These are phyloP conservation scores for Sphaerophoria rueppellii DNA, from an alignment of 2,888 invertebrate species.

Conservation along the genomic window DNA sequence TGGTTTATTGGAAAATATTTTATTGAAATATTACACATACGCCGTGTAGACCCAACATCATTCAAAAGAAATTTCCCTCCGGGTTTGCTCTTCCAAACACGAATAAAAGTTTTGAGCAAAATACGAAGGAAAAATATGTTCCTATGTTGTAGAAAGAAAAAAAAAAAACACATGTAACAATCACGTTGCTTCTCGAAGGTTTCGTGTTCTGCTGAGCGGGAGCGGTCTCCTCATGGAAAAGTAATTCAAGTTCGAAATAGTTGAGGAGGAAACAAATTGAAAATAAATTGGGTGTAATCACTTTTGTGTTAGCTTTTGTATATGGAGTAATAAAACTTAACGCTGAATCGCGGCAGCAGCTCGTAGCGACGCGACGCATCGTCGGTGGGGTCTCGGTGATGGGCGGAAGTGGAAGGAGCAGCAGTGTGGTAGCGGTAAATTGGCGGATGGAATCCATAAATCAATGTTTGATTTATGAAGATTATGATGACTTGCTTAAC, in stretches of 20 bases:
- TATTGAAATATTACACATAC: conserved; percentile 56
- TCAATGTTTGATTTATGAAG: conserved; percentile 38
- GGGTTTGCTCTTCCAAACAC: not conserved
- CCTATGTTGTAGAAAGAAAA: not conserved
- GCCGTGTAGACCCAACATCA: conserved; percentile 1
- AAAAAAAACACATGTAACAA: conserved; percentile 9
- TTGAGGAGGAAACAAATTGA: conserved; percentile 45
- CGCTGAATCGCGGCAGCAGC: conserved; percentile 21
- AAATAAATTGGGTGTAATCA: conserved; percentile 64
- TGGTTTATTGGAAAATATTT: conserved; percentile 36
- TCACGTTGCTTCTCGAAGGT: conserved; percentile 9
- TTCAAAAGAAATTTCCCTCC: not conserved
- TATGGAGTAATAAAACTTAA: conserved; percentile 43
- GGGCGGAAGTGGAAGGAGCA: not conserved
- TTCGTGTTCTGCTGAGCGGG: conserved; percentile 3
- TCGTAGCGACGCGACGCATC: not conserved
- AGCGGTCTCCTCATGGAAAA: conserved; percentile 9
- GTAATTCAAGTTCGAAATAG: conserved; percentile 53
- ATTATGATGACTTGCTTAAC: conserved; percentile 42
- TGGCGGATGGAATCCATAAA: conserved; percentile 19
- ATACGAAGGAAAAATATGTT: not conserved
- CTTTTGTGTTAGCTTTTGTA: conserved; percentile 34
- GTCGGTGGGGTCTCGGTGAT: not conserved
- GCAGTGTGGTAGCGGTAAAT: not conserved
- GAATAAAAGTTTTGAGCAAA: conserved; percentile 20